A percentile compares a stretch with the other conserved stretches of the same genome.
Evolutionary conservation across 2,797 vertebrate genomes (phyloP).

Genomic region (Numenius phaeopus): DNA sequence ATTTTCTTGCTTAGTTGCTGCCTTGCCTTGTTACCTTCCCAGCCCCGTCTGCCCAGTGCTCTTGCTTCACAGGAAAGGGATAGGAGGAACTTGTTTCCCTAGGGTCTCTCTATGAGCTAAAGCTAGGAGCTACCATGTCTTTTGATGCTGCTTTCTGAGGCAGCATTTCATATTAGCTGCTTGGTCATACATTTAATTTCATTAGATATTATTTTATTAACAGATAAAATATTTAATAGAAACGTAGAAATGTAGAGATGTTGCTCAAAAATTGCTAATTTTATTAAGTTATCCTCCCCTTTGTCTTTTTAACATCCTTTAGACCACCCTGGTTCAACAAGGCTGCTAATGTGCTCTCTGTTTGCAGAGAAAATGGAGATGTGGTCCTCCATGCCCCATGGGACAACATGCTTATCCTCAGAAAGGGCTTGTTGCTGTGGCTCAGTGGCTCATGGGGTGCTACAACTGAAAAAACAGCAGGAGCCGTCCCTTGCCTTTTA

Average conservation of each 20-base stretch:
- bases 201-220: background rate
- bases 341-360: background rate
- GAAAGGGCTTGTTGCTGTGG: background rate
- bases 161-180: background rate
- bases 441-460: background rate
- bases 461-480: background rate
- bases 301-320: background rate
- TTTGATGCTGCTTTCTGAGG: background rate
- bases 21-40: background rate
- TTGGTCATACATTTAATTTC: background rate
- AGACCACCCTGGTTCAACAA: background rate
- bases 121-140: background rate
- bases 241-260: background rate
- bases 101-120: background rate
- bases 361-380: background rate
- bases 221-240: background rate
- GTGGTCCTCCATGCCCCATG: accelerated
- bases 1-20: background rate
- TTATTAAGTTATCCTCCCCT: background rate
- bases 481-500: background rate
- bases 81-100: background rate
- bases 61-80: background rate
- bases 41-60: background rate
- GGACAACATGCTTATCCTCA: background rate
- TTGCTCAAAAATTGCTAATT: background rate